These are phyloP conservation scores for Podilymbus podiceps DNA, from an alignment of 2,113 vertebrate species.

Conservation along the genomic window DNA sequence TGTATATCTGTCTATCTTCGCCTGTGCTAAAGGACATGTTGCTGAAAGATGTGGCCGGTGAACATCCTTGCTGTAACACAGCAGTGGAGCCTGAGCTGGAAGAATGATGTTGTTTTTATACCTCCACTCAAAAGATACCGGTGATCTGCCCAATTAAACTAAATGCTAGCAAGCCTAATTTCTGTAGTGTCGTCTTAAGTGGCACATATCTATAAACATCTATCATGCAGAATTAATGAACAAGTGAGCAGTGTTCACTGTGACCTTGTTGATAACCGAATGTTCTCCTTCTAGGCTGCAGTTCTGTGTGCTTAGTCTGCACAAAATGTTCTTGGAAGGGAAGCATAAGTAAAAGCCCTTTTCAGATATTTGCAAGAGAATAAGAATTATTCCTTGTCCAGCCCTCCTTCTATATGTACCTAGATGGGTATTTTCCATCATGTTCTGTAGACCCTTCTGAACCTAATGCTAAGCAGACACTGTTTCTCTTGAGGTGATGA, in stretches of 20 bases:
- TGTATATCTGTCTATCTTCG: not conserved
- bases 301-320: not conserved
- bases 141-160: not conserved
- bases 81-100: not conserved
- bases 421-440: not conserved
- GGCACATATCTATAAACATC: not conserved
- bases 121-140: not conserved
- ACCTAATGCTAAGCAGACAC: not conserved
- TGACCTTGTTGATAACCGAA: not conserved
- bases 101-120: not conserved
- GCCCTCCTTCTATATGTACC: not conserved
- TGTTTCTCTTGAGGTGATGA: not conserved
- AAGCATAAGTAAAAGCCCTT: not conserved
- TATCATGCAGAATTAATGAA: not conserved
- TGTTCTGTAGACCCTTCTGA: not conserved
- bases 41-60: constrained; percentile 5
- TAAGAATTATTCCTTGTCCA: not conserved
- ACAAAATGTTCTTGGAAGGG: not conserved
- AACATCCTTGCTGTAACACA: not conserved
- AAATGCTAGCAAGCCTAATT: not conserved
- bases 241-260: not conserved
- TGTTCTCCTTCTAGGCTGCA: not conserved
- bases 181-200: not conserved
- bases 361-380: not conserved
- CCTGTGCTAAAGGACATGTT: not conserved